Conservation (phyloP, 2,888 invertebrate genomes). For the Acanthosoma haemorrhoidale region DNA sequence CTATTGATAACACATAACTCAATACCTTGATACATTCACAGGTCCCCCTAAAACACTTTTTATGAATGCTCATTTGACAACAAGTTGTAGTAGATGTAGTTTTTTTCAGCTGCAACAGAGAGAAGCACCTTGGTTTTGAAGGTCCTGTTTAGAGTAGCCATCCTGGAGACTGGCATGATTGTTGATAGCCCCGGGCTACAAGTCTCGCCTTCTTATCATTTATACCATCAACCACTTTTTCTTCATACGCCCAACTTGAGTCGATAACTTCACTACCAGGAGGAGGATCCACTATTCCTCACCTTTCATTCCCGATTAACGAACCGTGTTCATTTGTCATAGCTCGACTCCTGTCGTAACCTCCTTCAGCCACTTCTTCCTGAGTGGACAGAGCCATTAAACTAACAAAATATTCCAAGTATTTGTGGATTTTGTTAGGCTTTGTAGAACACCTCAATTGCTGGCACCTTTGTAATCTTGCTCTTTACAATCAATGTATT, state of each 20-base stretch:
- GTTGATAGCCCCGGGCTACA: slow-evolving; percentile 28
- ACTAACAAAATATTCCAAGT: neutral
- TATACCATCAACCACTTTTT: neutral
- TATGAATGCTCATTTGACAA: slow-evolving; percentile 23
- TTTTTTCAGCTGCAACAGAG: neutral
- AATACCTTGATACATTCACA: slow-evolving; percentile 8
- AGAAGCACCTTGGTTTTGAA: too few species aligned
- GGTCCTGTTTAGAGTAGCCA: slow-evolving; percentile 28
- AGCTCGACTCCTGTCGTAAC: slow-evolving; percentile 7
- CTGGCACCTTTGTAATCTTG: neutral
- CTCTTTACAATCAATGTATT: neutral
- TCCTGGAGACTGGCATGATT: slow-evolving; percentile 28
- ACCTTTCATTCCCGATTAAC: slow-evolving; percentile 21
- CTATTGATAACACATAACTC: neutral
- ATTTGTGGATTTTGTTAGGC: neutral
- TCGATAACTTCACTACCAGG: slow-evolving; percentile 14
- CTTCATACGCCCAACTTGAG: slow-evolving; percentile 30
- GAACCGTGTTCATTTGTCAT: slow-evolving; percentile 8
- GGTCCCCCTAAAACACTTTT: slow-evolving; percentile 12
- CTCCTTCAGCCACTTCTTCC: neutral
- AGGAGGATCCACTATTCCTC: slow-evolving; percentile 25
- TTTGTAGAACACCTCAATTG: neutral
- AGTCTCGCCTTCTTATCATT: slow-evolving; percentile 24
- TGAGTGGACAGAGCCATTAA: neutral
- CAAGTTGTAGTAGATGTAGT: slow-evolving; percentile 7